phyloP scores from a whole-genome alignment of 2,888 invertebrate genomes.

The Himalopsyche anomala region DNA sequence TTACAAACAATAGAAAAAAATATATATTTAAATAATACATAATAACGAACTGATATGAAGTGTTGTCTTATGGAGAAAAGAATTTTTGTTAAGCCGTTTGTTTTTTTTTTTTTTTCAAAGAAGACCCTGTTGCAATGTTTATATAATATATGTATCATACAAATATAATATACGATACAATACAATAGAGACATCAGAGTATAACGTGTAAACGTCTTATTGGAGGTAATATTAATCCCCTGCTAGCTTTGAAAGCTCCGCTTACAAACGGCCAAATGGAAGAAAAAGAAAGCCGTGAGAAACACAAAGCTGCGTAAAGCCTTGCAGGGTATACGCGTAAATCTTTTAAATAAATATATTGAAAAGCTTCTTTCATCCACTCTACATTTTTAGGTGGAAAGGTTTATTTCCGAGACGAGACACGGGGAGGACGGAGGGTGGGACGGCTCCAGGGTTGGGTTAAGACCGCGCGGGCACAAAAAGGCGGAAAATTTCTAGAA shows the following conservation, averaged over 20 bases:
- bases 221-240: slow-evolving; percentile 34
- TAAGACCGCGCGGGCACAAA: slow-evolving; percentile 23
- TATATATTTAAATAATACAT: too few relatives aligned
- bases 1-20: too few relatives aligned
- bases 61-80: too few relatives aligned
- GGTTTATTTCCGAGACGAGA: slow-evolving; percentile 48
- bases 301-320: slow-evolving; percentile 55
- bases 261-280: slow-evolving; percentile 31
- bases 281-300: slow-evolving; percentile 53
- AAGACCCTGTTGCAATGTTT: too few relatives aligned
- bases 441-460: background rate
- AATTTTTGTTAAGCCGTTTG: too few relatives aligned
- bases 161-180: background rate
- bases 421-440: background rate
- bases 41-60: too few relatives aligned
- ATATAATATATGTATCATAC: background rate
- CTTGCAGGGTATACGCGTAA: slow-evolving; percentile 47
- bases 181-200: slow-evolving; percentile 5
- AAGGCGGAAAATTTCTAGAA: slow-evolving; percentile 32
- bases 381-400: slow-evolving; percentile 48
- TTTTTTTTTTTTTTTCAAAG: too few relatives aligned
- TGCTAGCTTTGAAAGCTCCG: slow-evolving; percentile 38
- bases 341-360: slow-evolving; percentile 57
- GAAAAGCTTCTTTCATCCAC: slow-evolving; percentile 57
- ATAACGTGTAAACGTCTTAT: slow-evolving; percentile 13